A percentile compares a stretch with the other conserved stretches of the same genome.
These are phyloP conservation scores for Scaptomyza polygonia DNA, from an alignment of 2,888 invertebrate species.

Conservation along the genomic window DNA sequence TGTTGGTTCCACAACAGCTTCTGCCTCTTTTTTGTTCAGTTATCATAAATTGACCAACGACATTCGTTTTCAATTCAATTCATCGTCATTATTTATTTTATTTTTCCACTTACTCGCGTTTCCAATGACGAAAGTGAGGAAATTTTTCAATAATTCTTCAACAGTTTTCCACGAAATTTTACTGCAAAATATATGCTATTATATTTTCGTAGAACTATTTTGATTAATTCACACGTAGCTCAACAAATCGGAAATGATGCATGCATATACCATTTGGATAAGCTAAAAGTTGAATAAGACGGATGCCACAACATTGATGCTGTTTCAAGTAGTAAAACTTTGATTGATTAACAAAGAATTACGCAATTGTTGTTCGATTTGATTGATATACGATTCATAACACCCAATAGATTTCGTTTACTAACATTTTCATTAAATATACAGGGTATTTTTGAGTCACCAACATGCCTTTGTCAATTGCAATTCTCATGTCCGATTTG, in stretches of 20 bases:
- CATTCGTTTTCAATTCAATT: conserved; percentile 17
- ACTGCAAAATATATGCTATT: conserved; percentile 19
- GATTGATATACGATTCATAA: conserved; percentile 12
- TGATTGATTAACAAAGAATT: conserved; percentile 59
- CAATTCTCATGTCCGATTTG: neutral
- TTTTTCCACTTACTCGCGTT: conserved; percentile 18
- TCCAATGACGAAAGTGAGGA: conserved; percentile 25
- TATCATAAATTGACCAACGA: conserved; percentile 43
- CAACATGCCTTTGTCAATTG: neutral
- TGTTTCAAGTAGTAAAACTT: conserved; percentile 20
- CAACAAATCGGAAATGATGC: conserved; percentile 6
- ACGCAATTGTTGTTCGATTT: neutral
- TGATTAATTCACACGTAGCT: conserved; percentile 44
- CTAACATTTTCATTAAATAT: too few species aligned
- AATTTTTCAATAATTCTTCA: conserved; percentile 17
- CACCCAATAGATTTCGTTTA: neutral
- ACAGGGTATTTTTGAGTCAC: conserved; percentile 19
- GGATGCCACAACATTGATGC: conserved; percentile 27
- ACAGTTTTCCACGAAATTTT: conserved; percentile 43
- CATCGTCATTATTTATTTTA: neutral
- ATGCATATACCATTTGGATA: conserved; percentile 3
- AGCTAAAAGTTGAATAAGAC: conserved; percentile 4
- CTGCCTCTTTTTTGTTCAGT: conserved; percentile 16
- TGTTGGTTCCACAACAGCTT: conserved; percentile 26
- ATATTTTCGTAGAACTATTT: conserved; percentile 31